Percentiles rank a stretch among this genome's conserved stretches.
phyloP scores from a whole-genome alignment of 2,113 vertebrate genomes.

The Hippotragus niger region DNA sequence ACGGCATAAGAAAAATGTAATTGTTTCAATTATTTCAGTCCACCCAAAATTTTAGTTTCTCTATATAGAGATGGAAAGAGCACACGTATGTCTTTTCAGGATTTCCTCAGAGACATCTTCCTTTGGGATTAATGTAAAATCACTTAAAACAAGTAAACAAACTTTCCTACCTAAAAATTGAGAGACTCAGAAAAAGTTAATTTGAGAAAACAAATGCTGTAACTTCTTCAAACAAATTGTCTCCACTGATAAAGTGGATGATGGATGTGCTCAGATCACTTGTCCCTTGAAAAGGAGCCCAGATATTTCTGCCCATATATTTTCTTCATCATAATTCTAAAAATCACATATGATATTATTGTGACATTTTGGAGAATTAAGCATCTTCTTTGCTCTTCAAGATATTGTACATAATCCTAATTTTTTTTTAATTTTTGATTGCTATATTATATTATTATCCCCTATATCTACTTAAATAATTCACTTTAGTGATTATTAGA shows the following conservation, averaged over 20 bases:
- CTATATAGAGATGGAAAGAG: not conserved
- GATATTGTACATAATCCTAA: not conserved
- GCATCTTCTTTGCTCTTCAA: not conserved
- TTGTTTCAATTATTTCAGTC: not conserved
- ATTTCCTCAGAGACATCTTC: not conserved
- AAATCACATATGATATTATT: not conserved
- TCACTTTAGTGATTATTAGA: not conserved
- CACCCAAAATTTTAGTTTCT: not conserved
- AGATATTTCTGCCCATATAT: not conserved
- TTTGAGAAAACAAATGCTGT: not conserved
- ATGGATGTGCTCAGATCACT: not conserved
- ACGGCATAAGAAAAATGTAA: not conserved
- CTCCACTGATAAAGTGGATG: not conserved
- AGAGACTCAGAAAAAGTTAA: not conserved
- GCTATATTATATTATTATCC: not conserved
- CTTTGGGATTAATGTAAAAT: not conserved
- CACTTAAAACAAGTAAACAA: not conserved
- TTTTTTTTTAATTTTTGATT: not conserved
- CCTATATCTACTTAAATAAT: conserved; percentile 24
- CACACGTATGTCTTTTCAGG: not conserved
- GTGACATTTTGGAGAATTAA: not conserved
- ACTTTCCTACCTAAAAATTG: not conserved
- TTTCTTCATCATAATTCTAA: not conserved
- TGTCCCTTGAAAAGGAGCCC: not conserved
- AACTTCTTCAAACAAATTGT: not conserved